A percentile compares a stretch with the other conserved stretches of the same genome.
Evolutionary conservation across 2,797 vertebrate genomes (phyloP).

Genomic region (Fistularia tabacaria): DNA sequence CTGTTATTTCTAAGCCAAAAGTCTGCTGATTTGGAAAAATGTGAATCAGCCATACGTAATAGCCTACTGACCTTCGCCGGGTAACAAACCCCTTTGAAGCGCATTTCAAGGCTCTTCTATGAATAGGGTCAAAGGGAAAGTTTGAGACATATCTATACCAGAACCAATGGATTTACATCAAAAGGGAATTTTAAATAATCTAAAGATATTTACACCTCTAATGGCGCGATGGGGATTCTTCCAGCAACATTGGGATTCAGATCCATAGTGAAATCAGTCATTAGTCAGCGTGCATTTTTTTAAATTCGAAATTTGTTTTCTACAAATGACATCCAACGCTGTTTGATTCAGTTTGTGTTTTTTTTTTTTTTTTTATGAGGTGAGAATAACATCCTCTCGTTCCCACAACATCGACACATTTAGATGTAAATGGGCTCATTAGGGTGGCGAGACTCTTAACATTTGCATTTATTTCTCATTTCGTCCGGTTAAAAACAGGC

Average conservation of each 20-base stretch:
- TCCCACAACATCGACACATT: slow-evolving; percentile 57
- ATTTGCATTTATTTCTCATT: slow-evolving; percentile 54
- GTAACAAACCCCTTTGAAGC: slow-evolving; percentile 80
- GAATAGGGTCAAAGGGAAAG: slow-evolving; percentile 71
- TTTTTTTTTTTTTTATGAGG: neutral
- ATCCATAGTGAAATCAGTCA: neutral
- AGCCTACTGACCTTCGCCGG: slow-evolving; percentile 80
- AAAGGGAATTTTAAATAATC: slow-evolving; percentile 78
- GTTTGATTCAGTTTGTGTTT: too few relatives aligned
- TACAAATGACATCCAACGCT: too few relatives aligned
- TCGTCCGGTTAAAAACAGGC: slow-evolving; percentile 35
- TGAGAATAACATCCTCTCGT: slow-evolving; percentile 27
- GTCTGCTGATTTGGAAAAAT: slow-evolving; percentile 97
- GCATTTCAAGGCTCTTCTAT: slow-evolving; percentile 78
- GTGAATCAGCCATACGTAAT: slow-evolving; percentile 85
- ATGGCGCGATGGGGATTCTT: slow-evolving; percentile 36
- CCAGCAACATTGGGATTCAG: slow-evolving; percentile 17
- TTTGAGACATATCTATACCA: slow-evolving; percentile 77
- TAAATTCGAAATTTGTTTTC: too few relatives aligned
- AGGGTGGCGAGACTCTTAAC: slow-evolving; percentile 30
- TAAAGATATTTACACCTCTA: slow-evolving; percentile 71
- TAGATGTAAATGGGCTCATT: slow-evolving; percentile 63
- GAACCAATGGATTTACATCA: slow-evolving; percentile 83
- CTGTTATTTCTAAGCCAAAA: slow-evolving; percentile 96
- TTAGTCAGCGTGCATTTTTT: too few relatives aligned